These are phyloP conservation scores for Nasonia oneida DNA, from an alignment of 2,888 invertebrate genomes.

Conservation along the genomic window DNA sequence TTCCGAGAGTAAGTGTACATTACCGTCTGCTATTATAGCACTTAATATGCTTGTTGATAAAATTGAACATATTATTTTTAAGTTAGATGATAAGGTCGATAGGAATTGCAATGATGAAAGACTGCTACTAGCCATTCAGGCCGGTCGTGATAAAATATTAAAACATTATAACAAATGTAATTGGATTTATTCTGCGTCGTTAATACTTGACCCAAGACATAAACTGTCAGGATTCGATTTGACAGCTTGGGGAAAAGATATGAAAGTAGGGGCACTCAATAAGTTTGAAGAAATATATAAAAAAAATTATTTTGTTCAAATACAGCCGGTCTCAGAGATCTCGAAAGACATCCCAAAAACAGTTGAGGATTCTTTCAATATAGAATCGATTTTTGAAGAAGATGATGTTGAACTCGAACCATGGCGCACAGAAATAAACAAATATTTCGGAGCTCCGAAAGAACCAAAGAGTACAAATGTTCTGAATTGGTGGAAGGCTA, in stretches of 20 bases:
- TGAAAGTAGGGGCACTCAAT: slow-evolving; percentile 3
- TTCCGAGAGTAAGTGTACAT: slow-evolving; percentile 39
- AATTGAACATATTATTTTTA: slow-evolving; percentile 36
- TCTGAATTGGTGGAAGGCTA: slow-evolving; percentile 51
- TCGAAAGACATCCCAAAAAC: not conserved
- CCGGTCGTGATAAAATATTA: slow-evolving; percentile 36
- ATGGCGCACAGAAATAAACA: slow-evolving; percentile 15
- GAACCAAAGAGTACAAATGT: slow-evolving; percentile 37
- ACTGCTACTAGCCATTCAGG: slow-evolving; percentile 46
- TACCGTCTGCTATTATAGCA: slow-evolving; percentile 40
- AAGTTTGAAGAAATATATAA: too few relatives aligned
- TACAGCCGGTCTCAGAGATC: not conserved
- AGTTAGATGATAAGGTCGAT: slow-evolving; percentile 15
- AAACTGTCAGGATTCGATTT: slow-evolving; percentile 39
- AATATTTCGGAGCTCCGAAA: slow-evolving; percentile 40
- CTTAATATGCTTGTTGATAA: slow-evolving; percentile 50
- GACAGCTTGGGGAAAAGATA: slow-evolving; percentile 46
- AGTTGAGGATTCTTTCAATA: slow-evolving; percentile 1
- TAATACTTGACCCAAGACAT: slow-evolving; percentile 52
- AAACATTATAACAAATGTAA: slow-evolving; percentile 26
- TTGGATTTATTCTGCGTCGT: slow-evolving; percentile 44
- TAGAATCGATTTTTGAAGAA: slow-evolving; percentile 10
- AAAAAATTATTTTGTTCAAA: not conserved
- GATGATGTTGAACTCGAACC: not conserved
- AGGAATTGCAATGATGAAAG: slow-evolving; percentile 28